Conservation (phyloP, 1,140 invertebrate species). For the Drosophila biarmipes region DNA sequence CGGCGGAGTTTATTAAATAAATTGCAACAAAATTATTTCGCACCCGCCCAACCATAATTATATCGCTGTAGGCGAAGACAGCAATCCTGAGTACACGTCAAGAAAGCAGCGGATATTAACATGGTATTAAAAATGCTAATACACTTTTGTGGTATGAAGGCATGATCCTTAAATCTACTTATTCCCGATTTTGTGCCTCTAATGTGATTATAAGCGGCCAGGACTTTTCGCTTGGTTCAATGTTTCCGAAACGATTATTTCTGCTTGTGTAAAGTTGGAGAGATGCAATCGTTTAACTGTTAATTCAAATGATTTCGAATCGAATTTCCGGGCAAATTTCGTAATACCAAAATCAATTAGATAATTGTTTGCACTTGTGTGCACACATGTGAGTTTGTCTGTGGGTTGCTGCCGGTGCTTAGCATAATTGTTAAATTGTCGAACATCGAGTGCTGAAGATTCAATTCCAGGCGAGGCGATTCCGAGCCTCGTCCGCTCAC, state of each 20-base stretch:
- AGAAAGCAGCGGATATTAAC: too few species aligned
- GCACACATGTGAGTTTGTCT: slow-evolving; percentile 13
- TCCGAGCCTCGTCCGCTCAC: slow-evolving; percentile 47
- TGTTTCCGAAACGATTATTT: background rate
- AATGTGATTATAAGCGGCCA: too few species aligned
- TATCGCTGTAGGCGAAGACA: background rate
- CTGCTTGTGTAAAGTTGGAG: background rate
- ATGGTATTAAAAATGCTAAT: too few species aligned
- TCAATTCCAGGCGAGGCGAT: slow-evolving; percentile 19
- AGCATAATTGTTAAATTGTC: slow-evolving; percentile 42
- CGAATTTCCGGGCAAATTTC: slow-evolving; percentile 52
- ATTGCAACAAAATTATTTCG: slow-evolving; percentile 64
- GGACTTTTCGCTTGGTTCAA: too few species aligned
- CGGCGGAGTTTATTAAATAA: slow-evolving; percentile 6
- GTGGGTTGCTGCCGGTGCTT: background rate
- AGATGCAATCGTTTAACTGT: slow-evolving; percentile 32
- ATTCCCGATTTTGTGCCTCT: too few species aligned
- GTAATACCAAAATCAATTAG: slow-evolving; percentile 72
- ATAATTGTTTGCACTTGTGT: slow-evolving; percentile 63
- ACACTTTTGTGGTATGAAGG: too few species aligned
- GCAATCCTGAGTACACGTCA: too few species aligned
- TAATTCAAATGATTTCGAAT: slow-evolving; percentile 61
- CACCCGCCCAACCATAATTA: slow-evolving; percentile 42
- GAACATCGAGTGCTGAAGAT: slow-evolving; percentile 30
- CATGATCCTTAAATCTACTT: too few species aligned